A percentile compares a stretch with the other conserved stretches of the same genome.
Conservation (phyloP, 1,140 invertebrate genomes). For the Panonychus citri region DNA sequence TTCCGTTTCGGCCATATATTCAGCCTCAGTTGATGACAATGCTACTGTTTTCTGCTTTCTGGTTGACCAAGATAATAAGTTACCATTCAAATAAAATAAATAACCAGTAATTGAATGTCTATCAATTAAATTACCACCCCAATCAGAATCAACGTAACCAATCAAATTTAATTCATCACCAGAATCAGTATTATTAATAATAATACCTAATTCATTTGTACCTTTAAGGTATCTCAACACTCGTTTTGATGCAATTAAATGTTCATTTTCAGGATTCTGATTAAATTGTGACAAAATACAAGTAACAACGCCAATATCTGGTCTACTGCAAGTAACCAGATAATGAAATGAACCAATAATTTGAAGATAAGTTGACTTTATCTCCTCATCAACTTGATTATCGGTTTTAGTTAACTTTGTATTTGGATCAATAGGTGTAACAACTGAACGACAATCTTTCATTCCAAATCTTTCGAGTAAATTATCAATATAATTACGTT, state of each 20-base stretch:
- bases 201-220: conserved; percentile 16
- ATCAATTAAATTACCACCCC: conserved; percentile 3
- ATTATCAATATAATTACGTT: no score
- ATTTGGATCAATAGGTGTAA: no score
- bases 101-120: conserved; percentile 1
- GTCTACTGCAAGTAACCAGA: no score
- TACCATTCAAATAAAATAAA: conserved; percentile 16
- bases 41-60: conserved; percentile 18
- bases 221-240: conserved; percentile 11
- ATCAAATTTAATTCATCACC: background rate
- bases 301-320: no score
- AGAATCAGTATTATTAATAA: background rate
- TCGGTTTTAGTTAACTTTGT: no score
- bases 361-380: background rate
- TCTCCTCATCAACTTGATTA: no score
- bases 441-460: no score
- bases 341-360: no score
- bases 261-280: background rate
- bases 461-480: no score
- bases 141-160: conserved; percentile 6
- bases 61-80: conserved; percentile 17
- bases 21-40: conserved; percentile 20
- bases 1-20: conserved; percentile 21
- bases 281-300: no score
- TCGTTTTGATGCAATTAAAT: conserved; percentile 19